Percentiles rank a stretch among this genome's conserved stretches.
Evolutionary conservation across 2,113 vertebrate genomes (phyloP).

Genomic region (Nothoprocta pentlandii): DNA sequence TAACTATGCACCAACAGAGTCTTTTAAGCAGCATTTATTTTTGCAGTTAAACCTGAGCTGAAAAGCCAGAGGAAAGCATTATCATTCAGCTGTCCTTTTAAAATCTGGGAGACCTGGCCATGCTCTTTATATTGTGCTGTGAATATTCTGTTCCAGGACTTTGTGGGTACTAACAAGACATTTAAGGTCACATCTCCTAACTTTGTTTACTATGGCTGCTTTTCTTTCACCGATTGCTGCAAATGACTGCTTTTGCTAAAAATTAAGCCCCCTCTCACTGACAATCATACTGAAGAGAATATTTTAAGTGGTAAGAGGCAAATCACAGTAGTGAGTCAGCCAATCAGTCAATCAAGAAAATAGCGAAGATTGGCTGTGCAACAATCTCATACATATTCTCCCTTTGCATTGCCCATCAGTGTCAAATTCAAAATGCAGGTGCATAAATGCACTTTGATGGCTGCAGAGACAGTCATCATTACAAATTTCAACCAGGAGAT

Average conservation of each 20-base stretch:
- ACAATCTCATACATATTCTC: slow-evolving; percentile 4
- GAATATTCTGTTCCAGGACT: not conserved
- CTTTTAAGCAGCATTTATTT: slow-evolving; percentile 23
- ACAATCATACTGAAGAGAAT: slow-evolving; percentile 14
- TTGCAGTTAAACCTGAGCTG: slow-evolving; percentile 20
- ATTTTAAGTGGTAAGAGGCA: slow-evolving; percentile 1
- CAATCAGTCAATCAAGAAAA: slow-evolving; percentile 62
- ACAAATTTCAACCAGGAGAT: slow-evolving; percentile 7
- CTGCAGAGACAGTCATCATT: slow-evolving; percentile 15
- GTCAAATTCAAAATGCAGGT: slow-evolving; percentile 39
- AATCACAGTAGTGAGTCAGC: slow-evolving; percentile 57
- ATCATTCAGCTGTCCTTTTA: not conserved
- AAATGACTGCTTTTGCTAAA: slow-evolving; percentile 56
- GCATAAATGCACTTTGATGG: slow-evolving; percentile 29
- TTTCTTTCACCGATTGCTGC: slow-evolving; percentile 18
- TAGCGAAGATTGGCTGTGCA: slow-evolving; percentile 24
- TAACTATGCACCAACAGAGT: not conserved
- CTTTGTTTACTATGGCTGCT: slow-evolving; percentile 43
- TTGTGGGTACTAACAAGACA: not conserved
- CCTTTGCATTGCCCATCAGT: slow-evolving; percentile 17
- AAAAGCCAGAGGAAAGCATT: not conserved
- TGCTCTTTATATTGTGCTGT: not conserved
- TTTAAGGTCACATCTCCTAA: slow-evolving; percentile 18
- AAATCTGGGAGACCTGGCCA: not conserved
- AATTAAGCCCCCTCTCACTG: slow-evolving; percentile 27